These are phyloP conservation scores for Aphelinus atriplicis DNA, from an alignment of 1,140 invertebrate genomes.

Conservation along the genomic window DNA sequence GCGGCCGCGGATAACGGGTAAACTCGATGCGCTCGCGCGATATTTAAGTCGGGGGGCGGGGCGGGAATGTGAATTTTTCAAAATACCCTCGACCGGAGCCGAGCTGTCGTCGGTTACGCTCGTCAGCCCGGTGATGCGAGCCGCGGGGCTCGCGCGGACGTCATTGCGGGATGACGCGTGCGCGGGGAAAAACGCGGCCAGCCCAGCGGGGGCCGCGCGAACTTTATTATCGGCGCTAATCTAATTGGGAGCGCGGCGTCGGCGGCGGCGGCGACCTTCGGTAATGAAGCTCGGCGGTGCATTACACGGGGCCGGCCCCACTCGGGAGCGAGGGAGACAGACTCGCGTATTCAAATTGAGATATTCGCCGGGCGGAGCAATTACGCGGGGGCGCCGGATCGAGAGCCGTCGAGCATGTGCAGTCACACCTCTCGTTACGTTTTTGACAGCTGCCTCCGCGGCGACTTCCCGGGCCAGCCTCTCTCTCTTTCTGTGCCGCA, in stretches of 20 bases:
- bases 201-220: neutral
- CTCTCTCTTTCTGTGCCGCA: conserved; percentile 37
- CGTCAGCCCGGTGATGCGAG: too few species aligned
- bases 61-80: too few species aligned
- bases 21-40: too few species aligned
- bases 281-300: too few species aligned
- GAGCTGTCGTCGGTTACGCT: too few species aligned
- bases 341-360: conserved; percentile 60
- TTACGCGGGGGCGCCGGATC: conserved; percentile 39
- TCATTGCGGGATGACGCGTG: neutral
- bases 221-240: conserved; percentile 2
- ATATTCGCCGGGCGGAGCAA: conserved; percentile 52
- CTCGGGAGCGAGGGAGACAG: conserved; percentile 23
- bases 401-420: conserved; percentile 61
- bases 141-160: neutral
- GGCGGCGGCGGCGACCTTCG: too few species aligned
- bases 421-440: conserved; percentile 68
- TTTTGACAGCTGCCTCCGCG: conserved; percentile 67
- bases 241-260: neutral
- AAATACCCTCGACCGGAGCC: too few species aligned
- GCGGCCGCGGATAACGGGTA: too few species aligned
- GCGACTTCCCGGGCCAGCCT: conserved; percentile 56
- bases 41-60: too few species aligned
- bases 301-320: too few species aligned
- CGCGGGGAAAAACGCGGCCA: too few species aligned